Evolutionary conservation across 1,140 invertebrate genomes (phyloP).

Genomic region (Pseudomyrmex concolor): DNA sequence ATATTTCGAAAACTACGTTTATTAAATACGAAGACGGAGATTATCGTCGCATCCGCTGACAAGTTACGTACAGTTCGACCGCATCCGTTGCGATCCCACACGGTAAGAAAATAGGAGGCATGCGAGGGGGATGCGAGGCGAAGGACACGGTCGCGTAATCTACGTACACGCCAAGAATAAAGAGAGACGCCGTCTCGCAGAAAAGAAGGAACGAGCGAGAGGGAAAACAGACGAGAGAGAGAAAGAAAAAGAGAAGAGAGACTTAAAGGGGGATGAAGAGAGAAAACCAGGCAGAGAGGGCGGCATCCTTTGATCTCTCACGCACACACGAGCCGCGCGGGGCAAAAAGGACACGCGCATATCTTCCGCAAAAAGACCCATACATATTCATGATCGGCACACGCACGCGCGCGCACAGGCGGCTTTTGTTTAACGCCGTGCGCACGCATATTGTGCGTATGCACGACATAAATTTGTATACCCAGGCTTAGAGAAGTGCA

Average conservation of each 20-base stretch:
- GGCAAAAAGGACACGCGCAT: constrained; percentile 72
- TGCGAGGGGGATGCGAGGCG: constrained; percentile 6
- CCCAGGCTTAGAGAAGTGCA: constrained; percentile 40
- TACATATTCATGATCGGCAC: constrained; percentile 73
- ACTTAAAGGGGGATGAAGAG: constrained; percentile 40
- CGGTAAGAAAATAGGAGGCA: constrained; percentile 2
- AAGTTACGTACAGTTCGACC: constrained; percentile 41
- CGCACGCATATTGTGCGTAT: constrained; percentile 75
- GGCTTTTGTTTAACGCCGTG: constrained; percentile 73
- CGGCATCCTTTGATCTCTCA: constrained; percentile 74
- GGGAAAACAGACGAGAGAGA: constrained; percentile 21
- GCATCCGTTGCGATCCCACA: constrained; percentile 3
- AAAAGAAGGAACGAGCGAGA: constrained; percentile 30
- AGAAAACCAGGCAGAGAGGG: constrained; percentile 43
- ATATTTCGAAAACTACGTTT: constrained; percentile 18
- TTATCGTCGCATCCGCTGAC: constrained; percentile 54
- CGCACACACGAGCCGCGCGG: constrained; percentile 53
- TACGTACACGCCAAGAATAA: constrained; percentile 65
- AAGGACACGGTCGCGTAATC: constrained; percentile 66
- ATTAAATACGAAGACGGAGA: constrained; percentile 27
- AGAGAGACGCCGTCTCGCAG: constrained; percentile 36
- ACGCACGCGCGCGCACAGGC: constrained; percentile 52
- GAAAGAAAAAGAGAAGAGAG: not conserved
- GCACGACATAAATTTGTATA: constrained; percentile 74
- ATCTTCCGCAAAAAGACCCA: constrained; percentile 71